Conservation (phyloP, 92 coral and sea anemone species). For the Parazoanthus swiftii region DNA sequence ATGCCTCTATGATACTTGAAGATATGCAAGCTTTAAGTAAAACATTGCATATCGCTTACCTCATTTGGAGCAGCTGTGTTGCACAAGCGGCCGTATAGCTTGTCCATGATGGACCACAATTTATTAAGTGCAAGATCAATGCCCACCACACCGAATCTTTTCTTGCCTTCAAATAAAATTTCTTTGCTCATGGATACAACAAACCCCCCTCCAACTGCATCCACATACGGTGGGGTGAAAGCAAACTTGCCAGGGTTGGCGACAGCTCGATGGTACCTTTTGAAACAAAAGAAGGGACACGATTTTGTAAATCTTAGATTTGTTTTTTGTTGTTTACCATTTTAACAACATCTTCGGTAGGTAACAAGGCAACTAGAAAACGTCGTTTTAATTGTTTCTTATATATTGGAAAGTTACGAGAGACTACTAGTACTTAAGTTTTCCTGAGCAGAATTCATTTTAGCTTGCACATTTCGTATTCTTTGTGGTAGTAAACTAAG, state of each 20-base stretch:
- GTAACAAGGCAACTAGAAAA: too few species aligned
- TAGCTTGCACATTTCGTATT: too few species aligned
- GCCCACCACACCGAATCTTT: conserved; percentile 29
- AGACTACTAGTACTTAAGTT: too few species aligned
- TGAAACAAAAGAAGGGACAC: not conserved
- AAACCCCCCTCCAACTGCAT: conserved; percentile 9
- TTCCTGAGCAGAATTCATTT: too few species aligned
- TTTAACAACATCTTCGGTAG: too few species aligned
- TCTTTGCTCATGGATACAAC: conserved; percentile 39
- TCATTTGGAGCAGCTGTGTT: not conserved
- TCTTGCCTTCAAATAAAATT: not conserved
- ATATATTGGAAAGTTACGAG: too few species aligned
- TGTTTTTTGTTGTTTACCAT: too few species aligned
- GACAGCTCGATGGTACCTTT: conserved; percentile 38
- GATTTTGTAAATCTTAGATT: too few species aligned
- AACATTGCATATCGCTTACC: not conserved
- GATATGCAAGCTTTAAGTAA: too few species aligned
- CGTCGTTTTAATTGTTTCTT: too few species aligned
- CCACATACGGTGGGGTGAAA: conserved; percentile 35
- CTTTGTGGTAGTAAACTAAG: too few species aligned
- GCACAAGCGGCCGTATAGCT: conserved; percentile 8
- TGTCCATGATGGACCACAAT: conserved; percentile 27
- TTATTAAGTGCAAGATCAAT: conserved; percentile 16
- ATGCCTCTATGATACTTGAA: too few species aligned
- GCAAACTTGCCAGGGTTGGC: conserved; percentile 12